These are phyloP conservation scores for Andricus quercusramuli DNA, from an alignment of 2,888 invertebrate species.

Conservation along the genomic window DNA sequence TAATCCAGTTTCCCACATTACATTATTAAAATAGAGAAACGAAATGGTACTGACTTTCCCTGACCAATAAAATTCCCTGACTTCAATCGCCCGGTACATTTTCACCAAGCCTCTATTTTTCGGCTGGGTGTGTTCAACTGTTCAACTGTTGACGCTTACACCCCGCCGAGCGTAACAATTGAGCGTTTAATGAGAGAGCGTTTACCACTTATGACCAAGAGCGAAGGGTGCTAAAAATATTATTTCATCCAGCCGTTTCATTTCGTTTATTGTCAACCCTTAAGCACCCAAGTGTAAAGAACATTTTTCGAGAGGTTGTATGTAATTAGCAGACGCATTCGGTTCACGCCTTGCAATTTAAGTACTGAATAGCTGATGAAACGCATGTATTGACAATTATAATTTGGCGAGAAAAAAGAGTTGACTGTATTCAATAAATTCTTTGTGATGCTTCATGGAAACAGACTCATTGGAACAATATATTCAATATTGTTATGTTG, in stretches of 20 bases:
- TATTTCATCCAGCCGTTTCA: neutral
- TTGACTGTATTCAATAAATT: neutral
- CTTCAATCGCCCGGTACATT: neutral
- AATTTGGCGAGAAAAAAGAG: neutral
- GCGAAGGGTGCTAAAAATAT: neutral
- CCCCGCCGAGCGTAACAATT: slow-evolving; percentile 23
- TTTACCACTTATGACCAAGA: slow-evolving; percentile 1
- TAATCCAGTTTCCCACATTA: too few species aligned
- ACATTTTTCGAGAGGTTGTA: neutral
- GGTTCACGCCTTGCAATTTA: neutral
- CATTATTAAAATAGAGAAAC: too few species aligned
- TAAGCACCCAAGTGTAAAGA: neutral
- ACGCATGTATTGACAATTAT: neutral
- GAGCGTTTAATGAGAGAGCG: slow-evolving; percentile 19
- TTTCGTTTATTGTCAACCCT: neutral
- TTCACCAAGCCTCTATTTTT: slow-evolving; percentile 20
- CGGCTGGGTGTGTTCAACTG: neutral
- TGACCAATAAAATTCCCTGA: too few species aligned
- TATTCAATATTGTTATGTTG: too few species aligned
- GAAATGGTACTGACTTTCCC: too few species aligned
- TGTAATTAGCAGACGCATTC: neutral
- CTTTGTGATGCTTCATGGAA: neutral
- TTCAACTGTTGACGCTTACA: slow-evolving; percentile 7
- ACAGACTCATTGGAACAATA: neutral
- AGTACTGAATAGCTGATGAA: neutral